Base-by-base conservation (phyloP, 2,797 vertebrate species). In the Otolemur crassicaudatus region DNA sequence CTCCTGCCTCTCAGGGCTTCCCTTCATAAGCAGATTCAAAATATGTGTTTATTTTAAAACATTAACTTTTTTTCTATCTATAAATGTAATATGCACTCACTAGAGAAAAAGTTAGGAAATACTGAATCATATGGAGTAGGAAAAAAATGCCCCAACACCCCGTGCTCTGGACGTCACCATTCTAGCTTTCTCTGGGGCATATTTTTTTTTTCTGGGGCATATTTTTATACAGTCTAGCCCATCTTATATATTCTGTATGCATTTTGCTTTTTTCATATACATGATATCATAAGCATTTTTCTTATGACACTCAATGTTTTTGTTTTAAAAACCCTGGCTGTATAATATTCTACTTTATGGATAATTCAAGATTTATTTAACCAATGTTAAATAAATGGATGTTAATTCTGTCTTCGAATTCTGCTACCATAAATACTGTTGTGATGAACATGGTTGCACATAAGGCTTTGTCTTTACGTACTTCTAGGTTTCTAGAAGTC, bases 61-160 rank as follows among this genome's bases (percentile, higher is more conserved):
- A 13, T 27, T 7, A 56, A 92, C 29, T 53, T 65, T 77, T 65
- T 76, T 20, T 46, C 69, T n/a, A 22, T 76, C 95, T 84, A 40
- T 73, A 81, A 80, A 56, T 81, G 25, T 34, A 29, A 84, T 83
- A 5, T 9, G 5, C 65, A 61, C 23, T 14, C 3, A 14, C 81
- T 75, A 81, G 8, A 61, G 84, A 76, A 88, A 94, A 93, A 94
- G 10, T 77, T 90, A 84, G 29, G 69, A 80, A 92, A 87, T 73
- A 63, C 2, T 19, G 5, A 73, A 88, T 76, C 90, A 10, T 27
- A 25, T 61, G 53, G 84, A 85, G 53, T 40, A 94, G 89, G 17
- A 11, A 79, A 80, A 43, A 46, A 91, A 94, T 43, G 14, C 16
- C 20, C n/a, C 20, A 94, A 58, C 1, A 56, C 27, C 10, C 10